A percentile compares a stretch with the other conserved stretches of the same genome.
Evolutionary conservation across 2,797 vertebrate genomes (phyloP).

Genomic region (Pterois miles): DNA sequence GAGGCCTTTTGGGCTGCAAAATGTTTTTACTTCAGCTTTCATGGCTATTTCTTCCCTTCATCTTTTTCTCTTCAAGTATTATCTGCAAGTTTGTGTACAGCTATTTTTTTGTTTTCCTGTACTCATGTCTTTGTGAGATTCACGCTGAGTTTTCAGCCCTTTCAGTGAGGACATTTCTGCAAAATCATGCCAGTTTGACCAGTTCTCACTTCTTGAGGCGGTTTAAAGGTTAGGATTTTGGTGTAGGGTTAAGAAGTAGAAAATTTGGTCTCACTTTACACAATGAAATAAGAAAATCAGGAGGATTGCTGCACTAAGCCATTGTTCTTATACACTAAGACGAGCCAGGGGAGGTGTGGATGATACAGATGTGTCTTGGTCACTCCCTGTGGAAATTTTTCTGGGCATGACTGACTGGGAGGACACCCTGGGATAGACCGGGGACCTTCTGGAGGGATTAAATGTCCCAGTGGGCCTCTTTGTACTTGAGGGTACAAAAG

Average conservation of each 20-base stretch:
- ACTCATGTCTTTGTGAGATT: background rate
- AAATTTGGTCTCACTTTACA: slow-evolving; percentile 4
- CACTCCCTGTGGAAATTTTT: slow-evolving; percentile 31
- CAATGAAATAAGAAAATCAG: background rate
- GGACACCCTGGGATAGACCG: background rate
- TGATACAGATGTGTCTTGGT: slow-evolving; percentile 29
- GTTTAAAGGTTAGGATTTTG: background rate
- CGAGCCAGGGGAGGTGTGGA: slow-evolving; percentile 16
- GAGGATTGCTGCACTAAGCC: background rate
- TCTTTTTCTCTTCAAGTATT: slow-evolving; percentile 4
- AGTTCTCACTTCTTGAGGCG: background rate
- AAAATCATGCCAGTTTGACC: slow-evolving; percentile 1
- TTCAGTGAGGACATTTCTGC: background rate
- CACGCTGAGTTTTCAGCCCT: background rate
- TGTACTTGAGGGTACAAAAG: slow-evolving; percentile 26
- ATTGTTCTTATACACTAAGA: slow-evolving; percentile 12
- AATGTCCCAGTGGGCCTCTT: slow-evolving; percentile 15
- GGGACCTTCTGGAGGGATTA: slow-evolving; percentile 45
- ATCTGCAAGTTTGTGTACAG: background rate
- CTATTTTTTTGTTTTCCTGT: background rate
- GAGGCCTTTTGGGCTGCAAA: slow-evolving; percentile 1
- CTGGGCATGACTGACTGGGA: slow-evolving; percentile 19
- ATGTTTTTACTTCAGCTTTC: slow-evolving; percentile 24
- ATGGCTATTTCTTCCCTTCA: background rate
- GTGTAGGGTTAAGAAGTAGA: background rate